Evolutionary conservation across 2,888 invertebrate genomes (phyloP).

Genomic region (Pristionchus mayeri): DNA sequence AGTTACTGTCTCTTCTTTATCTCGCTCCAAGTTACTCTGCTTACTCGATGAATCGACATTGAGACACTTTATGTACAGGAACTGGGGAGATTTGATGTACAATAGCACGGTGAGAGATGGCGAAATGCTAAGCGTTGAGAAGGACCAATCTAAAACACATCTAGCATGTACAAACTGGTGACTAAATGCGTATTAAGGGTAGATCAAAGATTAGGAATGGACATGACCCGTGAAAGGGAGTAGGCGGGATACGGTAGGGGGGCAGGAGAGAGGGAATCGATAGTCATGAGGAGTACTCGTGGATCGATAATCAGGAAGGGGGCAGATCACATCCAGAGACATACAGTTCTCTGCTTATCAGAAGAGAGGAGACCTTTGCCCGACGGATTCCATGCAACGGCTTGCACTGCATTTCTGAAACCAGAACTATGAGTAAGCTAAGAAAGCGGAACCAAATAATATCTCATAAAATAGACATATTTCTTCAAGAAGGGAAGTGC

Average conservation of each 20-base stretch:
- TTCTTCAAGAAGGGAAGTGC: too few species aligned
- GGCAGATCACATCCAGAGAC: conserved; percentile 59
- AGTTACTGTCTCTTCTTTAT: conserved; percentile 28
- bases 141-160: background rate
- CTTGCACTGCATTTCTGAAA: conserved; percentile 59
- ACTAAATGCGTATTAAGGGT: background rate
- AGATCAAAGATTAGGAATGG: conserved; percentile 4
- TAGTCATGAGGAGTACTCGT: conserved; percentile 26
- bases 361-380: conserved; percentile 67
- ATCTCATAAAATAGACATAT: too few species aligned
- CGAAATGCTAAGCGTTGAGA: conserved; percentile 17
- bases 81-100: conserved; percentile 7
- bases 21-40: background rate
- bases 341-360: conserved; percentile 64
- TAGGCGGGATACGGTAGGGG: background rate
- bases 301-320: conserved; percentile 22
- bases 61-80: conserved; percentile 4
- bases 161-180: background rate
- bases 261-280: conserved; percentile 5
- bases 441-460: too few species aligned
- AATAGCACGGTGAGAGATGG: background rate
- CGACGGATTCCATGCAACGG: conserved; percentile 72
- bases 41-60: background rate
- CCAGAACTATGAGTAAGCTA: conserved; percentile 46
- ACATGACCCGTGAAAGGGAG: background rate